These are phyloP conservation scores for Urocolius indicus DNA, from an alignment of 2,113 vertebrate species.

Conservation along the genomic window DNA sequence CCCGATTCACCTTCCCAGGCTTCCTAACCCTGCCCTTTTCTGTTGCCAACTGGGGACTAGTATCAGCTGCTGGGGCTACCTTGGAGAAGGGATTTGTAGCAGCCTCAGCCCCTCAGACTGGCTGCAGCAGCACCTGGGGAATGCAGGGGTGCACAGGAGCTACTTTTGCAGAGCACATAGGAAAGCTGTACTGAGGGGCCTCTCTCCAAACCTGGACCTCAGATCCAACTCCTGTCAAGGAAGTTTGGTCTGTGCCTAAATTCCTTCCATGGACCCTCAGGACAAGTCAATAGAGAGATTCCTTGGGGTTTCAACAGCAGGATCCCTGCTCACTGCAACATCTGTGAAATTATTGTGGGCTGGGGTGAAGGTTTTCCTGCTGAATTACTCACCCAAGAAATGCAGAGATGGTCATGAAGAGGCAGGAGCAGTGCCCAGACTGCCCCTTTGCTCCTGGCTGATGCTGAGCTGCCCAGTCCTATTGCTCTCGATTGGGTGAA, in stretches of 20 bases:
- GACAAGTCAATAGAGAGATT: neutral
- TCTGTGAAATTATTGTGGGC: neutral
- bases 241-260: fast-evolving
- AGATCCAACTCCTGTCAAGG: fast-evolving
- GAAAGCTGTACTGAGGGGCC: neutral
- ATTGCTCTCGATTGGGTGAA: neutral
- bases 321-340: neutral
- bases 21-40: neutral
- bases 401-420: neutral
- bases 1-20: neutral
- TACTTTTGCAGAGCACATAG: neutral
- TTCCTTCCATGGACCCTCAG: neutral
- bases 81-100: neutral
- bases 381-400: neutral
- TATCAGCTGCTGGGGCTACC: neutral
- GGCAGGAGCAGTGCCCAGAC: neutral
- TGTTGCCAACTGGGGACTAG: neutral
- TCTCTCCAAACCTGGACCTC: neutral
- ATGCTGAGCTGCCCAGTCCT: fast-evolving
- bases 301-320: neutral
- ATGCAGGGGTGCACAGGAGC: neutral
- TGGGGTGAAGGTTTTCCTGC: neutral
- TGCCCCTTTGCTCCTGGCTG: neutral
- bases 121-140: neutral
- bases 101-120: neutral